Percentiles rank a stretch among this genome's conserved stretches.
Evolutionary conservation across 1,140 invertebrate genomes (phyloP).

Genomic region (Araneus ventricosus): DNA sequence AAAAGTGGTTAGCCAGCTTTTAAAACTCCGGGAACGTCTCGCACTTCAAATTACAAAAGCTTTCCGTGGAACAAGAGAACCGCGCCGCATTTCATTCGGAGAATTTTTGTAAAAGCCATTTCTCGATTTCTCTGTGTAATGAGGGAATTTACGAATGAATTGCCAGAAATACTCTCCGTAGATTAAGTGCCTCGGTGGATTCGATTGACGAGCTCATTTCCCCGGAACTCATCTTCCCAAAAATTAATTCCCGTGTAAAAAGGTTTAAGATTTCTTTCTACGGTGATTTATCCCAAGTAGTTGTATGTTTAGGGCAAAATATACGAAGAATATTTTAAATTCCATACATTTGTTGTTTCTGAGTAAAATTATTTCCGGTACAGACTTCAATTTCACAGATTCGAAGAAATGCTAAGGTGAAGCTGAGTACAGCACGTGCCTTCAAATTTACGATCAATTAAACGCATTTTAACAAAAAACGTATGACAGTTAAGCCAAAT

Average conservation of each 20-base stretch:
- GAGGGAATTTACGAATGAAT: slow-evolving; percentile 19
- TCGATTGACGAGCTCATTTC: neutral
- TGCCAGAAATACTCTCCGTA: neutral
- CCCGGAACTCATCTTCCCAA: neutral
- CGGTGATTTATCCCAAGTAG: neutral
- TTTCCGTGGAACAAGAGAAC: neutral
- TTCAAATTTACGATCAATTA: too few relatives aligned
- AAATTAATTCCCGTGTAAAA: neutral
- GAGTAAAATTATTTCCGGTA: too few relatives aligned
- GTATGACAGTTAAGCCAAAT: too few relatives aligned
- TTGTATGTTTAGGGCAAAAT: neutral
- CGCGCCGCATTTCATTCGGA: neutral
- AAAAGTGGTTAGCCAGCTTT: neutral
- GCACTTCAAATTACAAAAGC: slow-evolving; percentile 15
- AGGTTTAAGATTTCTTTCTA: neutral
- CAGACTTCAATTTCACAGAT: too few relatives aligned
- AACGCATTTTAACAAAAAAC: too few relatives aligned
- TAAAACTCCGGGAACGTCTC: neutral
- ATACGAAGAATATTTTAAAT: too few relatives aligned
- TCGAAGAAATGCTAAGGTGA: too few relatives aligned
- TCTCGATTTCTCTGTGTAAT: neutral
- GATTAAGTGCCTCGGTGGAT: neutral
- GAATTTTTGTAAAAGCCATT: slow-evolving; percentile 16
- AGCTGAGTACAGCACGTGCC: too few relatives aligned
- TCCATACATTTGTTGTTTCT: too few relatives aligned